Percentiles rank a stretch among this genome's conserved stretches.
Conservation (phyloP, 2,113 vertebrate genomes). For the Emydocephalus ijimae region DNA sequence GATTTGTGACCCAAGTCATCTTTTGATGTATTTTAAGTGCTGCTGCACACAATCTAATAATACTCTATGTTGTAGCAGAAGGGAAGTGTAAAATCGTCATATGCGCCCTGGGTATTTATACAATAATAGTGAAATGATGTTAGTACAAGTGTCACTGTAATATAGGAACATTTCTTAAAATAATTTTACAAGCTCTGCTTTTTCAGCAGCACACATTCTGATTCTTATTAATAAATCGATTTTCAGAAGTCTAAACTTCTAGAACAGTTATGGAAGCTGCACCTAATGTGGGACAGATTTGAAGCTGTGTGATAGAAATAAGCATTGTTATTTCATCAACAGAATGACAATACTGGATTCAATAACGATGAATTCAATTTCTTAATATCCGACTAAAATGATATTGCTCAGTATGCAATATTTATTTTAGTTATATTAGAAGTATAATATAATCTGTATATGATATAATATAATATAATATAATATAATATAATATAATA, state of each 20-base stretch:
- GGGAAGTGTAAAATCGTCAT: neutral
- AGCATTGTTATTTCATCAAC: neutral
- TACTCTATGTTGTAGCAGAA: neutral
- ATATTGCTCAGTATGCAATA: neutral
- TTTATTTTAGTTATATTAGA: neutral
- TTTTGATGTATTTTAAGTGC: neutral
- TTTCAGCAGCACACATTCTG: neutral
- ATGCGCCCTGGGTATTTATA: neutral
- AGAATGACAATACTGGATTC: neutral
- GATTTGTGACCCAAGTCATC: neutral
- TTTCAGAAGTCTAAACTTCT: neutral
- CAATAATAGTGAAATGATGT: neutral
- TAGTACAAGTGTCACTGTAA: neutral
- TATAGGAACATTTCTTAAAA: neutral
- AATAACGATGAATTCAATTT: neutral
- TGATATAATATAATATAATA: neutral
- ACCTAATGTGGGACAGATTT: neutral
- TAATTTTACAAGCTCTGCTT: neutral
- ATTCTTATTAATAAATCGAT: neutral
- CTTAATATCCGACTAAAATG: neutral
- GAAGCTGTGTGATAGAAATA: neutral
- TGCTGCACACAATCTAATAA: neutral
- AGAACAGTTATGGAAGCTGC: neutral
- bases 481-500: neutral
- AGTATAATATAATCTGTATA: neutral